A percentile compares a stretch with the other conserved stretches of the same genome.
Evolutionary conservation across 2,888 invertebrate species (phyloP).

Genomic region (Parasteatoda lunata): DNA sequence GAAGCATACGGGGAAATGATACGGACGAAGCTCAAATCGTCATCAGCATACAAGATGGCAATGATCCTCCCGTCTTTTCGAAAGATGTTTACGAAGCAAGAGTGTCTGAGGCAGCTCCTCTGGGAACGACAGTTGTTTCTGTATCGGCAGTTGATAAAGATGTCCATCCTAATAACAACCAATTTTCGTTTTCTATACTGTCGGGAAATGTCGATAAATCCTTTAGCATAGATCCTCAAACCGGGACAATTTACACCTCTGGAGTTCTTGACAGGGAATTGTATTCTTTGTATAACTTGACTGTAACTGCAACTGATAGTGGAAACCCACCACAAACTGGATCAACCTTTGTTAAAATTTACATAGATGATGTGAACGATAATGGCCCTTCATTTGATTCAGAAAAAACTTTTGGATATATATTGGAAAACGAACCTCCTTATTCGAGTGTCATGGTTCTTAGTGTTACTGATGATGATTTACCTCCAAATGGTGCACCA

Average conservation of each 20-base stretch:
- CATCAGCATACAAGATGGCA: constrained; percentile 94
- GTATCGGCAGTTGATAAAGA: constrained; percentile 94
- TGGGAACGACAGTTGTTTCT: constrained; percentile 83
- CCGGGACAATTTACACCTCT: constrained; percentile 86
- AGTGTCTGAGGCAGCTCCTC: constrained; percentile 85
- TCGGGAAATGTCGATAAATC: constrained; percentile 87
- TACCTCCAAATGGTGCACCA: constrained; percentile 92
- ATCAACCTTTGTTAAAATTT: constrained; percentile 87
- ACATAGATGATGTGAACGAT: constrained; percentile 91
- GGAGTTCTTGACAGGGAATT: constrained; percentile 87
- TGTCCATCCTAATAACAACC: constrained; percentile 90
- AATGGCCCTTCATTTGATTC: constrained; percentile 90
- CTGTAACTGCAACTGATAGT: constrained; percentile 90
- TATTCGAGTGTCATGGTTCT: constrained; percentile 88
- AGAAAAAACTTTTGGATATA: constrained; percentile 82
- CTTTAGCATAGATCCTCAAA: constrained; percentile 90
- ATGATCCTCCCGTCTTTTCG: constrained; percentile 93
- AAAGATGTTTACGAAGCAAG: constrained; percentile 84
- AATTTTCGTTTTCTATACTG: constrained; percentile 91
- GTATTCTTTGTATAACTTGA: constrained; percentile 82
- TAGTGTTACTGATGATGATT: constrained; percentile 90
- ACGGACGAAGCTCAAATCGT: constrained; percentile 96
- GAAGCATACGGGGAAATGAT: constrained; percentile 94
- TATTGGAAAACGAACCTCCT: constrained; percentile 90
- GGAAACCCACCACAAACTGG: constrained; percentile 93